Base-by-base conservation (phyloP, 1,140 invertebrate species). In the Conus ventricosus region DNA sequence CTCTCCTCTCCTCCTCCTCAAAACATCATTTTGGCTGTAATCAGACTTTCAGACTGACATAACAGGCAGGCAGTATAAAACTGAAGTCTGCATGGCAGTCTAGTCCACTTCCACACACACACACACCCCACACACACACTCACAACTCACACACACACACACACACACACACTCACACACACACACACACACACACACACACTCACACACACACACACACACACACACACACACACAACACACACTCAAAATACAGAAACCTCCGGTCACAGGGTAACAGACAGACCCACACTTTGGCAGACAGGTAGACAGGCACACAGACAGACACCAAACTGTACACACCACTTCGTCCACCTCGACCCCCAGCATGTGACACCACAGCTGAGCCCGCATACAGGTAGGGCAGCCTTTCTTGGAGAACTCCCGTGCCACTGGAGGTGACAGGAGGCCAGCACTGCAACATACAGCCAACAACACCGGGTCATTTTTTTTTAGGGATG, bases 381-480 rank as follows among this genome's bases (percentile, higher is more conserved):
- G 95, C 91, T 96, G 96, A 1, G 97, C 97, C 80, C 98, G 95
- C 2, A 98, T 95, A 88, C 97, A 97, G 89, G 97, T 96, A 0
- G 98, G 98, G 91, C 97, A 97, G 4, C 98, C 98, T 90, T 96
- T 97, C 95, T 98, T 98, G 4, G 98, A 95, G 95, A 97, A 98
- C 95, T 98, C 98, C 85, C 95, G 94, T 7, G 95, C 93, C 55
- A 95, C 82, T 8, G 95, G 94, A 25, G 93, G 89, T 96, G 94
- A 54, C 94, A 94, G 51, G 91, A 90, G 80, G 92, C 92, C 27
- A 95, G 87, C 13, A 95, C 94, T 95, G 84, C 51, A 93, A 90
- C 88, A 84, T 15, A 80, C 17, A 86, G 53, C 5, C 4, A 39
- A 75, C 27, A 63, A 39, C 39, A 39, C 6, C 10, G 5, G 53